These are phyloP conservation scores for Myotis vivesi DNA, from an alignment of 2,797 vertebrate species.

Conservation along the genomic window DNA sequence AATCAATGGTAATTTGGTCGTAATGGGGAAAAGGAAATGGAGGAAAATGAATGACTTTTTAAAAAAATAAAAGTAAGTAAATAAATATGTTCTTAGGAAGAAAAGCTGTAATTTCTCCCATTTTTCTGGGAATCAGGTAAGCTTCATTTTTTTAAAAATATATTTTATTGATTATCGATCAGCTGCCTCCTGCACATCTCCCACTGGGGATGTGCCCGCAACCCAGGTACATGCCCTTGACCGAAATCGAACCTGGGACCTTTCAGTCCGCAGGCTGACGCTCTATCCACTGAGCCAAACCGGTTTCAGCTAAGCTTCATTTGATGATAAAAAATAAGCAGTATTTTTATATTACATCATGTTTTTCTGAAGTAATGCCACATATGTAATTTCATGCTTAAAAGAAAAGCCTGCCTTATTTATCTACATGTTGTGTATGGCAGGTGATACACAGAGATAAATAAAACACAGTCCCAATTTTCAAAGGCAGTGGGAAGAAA, in stretches of 20 bases:
- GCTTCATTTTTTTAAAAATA: neutral
- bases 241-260: too few species aligned
- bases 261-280: too few species aligned
- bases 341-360: neutral
- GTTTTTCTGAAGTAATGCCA: constrained; percentile 44
- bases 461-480: neutral
- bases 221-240: too few species aligned
- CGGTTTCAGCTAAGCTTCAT: neutral
- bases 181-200: too few species aligned
- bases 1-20: constrained; percentile 9
- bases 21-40: neutral
- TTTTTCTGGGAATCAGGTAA: constrained; percentile 20
- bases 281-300: too few species aligned
- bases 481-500: constrained; percentile 16
- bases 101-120: neutral
- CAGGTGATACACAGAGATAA: neutral
- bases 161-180: too few species aligned
- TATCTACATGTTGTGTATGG: neutral
- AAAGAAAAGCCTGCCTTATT: constrained; percentile 21
- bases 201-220: too few species aligned
- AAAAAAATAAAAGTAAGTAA: neutral
- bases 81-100: constrained; percentile 2
- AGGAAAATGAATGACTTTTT: neutral
- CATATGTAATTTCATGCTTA: constrained; percentile 1
- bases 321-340: constrained; percentile 29